Evolutionary conservation across 2,888 invertebrate species (phyloP).

Genomic region (Synergus itoensis): DNA sequence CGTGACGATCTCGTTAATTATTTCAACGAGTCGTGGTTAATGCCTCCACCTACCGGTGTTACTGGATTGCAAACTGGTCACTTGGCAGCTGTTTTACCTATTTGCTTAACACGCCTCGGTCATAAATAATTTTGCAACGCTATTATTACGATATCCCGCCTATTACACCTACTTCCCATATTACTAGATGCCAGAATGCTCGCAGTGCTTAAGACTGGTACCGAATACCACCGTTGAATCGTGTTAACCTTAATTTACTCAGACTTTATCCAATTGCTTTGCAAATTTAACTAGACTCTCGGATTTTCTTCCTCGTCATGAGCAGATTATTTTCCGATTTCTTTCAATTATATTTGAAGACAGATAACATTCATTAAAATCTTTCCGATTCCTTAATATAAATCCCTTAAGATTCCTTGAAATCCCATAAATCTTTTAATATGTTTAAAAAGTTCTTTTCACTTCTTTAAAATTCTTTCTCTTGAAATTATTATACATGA

Average conservation of each 20-base stretch:
- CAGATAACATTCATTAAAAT: not conserved
- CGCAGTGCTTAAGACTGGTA: slow-evolving; percentile 43
- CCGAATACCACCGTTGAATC: slow-evolving; percentile 56
- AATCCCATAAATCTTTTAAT: too few relatives aligned
- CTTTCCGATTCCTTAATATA: not conserved
- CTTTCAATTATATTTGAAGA: too few relatives aligned
- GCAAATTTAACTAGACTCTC: slow-evolving; percentile 55
- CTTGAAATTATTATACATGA: too few relatives aligned
- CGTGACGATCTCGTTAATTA: slow-evolving; percentile 75
- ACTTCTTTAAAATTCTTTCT: too few relatives aligned
- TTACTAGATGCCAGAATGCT: slow-evolving; percentile 48
- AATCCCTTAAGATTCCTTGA: too few relatives aligned
- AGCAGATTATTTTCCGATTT: not conserved
- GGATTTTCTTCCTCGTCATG: not conserved
- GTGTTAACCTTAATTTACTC: slow-evolving; percentile 65
- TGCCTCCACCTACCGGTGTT: slow-evolving; percentile 65
- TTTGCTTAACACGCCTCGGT: slow-evolving; percentile 73
- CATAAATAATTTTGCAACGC: slow-evolving; percentile 76
- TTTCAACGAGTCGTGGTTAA: slow-evolving; percentile 75
- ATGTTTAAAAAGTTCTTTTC: too few relatives aligned
- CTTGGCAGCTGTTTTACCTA: slow-evolving; percentile 75
- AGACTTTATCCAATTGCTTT: slow-evolving; percentile 58
- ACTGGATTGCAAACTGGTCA: slow-evolving; percentile 71
- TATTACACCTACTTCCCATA: slow-evolving; percentile 65
- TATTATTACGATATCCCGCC: slow-evolving; percentile 71